Conservation (phyloP, 1,140 invertebrate species). For the Drosophila littoralis region DNA sequence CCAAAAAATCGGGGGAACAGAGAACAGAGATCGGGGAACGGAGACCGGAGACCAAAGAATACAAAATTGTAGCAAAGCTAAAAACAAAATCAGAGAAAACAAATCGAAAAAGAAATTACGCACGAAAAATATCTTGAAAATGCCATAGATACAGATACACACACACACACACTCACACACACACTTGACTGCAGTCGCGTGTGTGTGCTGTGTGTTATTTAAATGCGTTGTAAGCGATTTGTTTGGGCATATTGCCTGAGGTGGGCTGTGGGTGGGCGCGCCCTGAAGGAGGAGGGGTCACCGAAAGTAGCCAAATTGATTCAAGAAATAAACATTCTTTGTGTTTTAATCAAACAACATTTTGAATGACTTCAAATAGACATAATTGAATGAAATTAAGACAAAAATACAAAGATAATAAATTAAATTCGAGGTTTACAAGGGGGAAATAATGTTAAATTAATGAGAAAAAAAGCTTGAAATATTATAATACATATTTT, state of each 20-base stretch:
- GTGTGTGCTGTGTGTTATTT: constrained; percentile 21
- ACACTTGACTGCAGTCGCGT: constrained; percentile 20
- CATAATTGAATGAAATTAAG: neutral
- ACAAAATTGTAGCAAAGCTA: constrained; percentile 2
- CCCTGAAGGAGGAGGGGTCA: neutral
- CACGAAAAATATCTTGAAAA: constrained; percentile 81
- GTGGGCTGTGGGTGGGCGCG: neutral
- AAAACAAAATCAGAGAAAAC: constrained; percentile 16
- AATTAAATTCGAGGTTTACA: constrained; percentile 1
- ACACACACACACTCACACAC: constrained; percentile 26
- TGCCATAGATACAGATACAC: constrained; percentile 59
- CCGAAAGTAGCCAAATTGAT: constrained; percentile 25
- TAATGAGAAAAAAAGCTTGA: neutral
- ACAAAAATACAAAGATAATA: constrained; percentile 7
- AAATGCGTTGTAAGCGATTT: constrained; percentile 63
- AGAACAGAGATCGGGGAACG: constrained; percentile 22
- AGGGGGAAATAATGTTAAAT: neutral
- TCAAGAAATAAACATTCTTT: constrained; percentile 23
- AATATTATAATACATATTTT: neutral
- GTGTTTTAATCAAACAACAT: constrained; percentile 22
- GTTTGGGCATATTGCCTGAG: constrained; percentile 61
- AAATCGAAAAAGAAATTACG: constrained; percentile 63
- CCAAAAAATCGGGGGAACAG: constrained; percentile 1
- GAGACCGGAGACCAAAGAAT: constrained; percentile 13
- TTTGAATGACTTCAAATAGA: constrained; percentile 7